Base-by-base conservation (phyloP, 2,113 vertebrate genomes). In the Lota lota region DNA sequence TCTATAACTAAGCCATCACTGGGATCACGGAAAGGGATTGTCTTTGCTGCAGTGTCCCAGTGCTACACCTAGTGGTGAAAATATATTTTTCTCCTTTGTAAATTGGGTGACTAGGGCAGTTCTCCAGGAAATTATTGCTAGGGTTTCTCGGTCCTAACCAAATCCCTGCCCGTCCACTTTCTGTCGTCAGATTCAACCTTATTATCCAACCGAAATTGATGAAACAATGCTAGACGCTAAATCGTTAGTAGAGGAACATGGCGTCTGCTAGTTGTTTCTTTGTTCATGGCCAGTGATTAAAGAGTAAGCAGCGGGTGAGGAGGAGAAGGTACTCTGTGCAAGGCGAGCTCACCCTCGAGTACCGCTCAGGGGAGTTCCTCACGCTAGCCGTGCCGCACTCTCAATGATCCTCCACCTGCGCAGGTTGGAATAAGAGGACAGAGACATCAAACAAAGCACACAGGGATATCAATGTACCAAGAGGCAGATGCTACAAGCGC, bases 271-370 rank as follows among this genome's bases (percentile, higher is more conserved):
- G 63, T 73, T 59, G 75, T 81, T 86, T 47, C 2, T 5, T 47
- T 47, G 40, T 14, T 47, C 40, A 47, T 11, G 40, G 74, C 76
- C 78, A 85, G 80, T 75, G 73, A 84, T 84, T 75, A 84, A 47
- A 47, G 73, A 81, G 72, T 73, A 33, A 80, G 79, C 81, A 82
- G 86, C 66, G 85, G 85, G 85, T 87, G 85, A 87, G 87, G 85
- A 84, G 87, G 85, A 84, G 88, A 88, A 85, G 88, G 88, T 87
- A 87, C 88, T 90, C 87, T 89, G 88, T 88, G 83, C 86, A 90
- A 91, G 87, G 88, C 90, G 87, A 91, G 92, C 92, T 93, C 92
- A 93, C 92, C 92, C 91, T 89, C 70, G 85, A 90, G 90, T 90
- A 93, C 92, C 83, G 92, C 86, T 92, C 89, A 90, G 90, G 88